phyloP scores from a whole-genome alignment of 1,140 invertebrate species.

The Mycetomoellerius zeteki region DNA sequence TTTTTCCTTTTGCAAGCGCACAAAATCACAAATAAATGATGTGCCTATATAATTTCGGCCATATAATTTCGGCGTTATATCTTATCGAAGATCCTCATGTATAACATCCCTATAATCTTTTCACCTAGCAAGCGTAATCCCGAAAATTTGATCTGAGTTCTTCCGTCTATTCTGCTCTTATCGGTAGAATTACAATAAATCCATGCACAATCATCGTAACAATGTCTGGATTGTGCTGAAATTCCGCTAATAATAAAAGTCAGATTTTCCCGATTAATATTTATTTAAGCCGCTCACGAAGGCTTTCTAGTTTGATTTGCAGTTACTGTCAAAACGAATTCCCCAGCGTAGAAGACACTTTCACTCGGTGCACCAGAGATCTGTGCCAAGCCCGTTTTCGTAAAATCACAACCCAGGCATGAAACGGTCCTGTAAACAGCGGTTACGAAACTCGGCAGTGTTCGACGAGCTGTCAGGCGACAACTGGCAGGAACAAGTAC shows the following conservation, averaged over 20 bases:
- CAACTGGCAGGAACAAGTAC: slow-evolving; percentile 10
- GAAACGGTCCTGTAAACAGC: background rate
- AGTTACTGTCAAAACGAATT: background rate
- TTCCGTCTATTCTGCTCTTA: background rate
- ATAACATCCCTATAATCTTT: slow-evolving; percentile 58
- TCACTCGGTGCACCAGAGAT: background rate
- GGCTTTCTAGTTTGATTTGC: background rate
- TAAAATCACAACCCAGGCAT: background rate
- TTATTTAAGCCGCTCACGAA: background rate
- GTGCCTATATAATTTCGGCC: background rate
- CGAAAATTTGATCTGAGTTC: slow-evolving; percentile 53
- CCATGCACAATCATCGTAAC: slow-evolving; percentile 47
- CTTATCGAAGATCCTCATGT: slow-evolving; percentile 35
- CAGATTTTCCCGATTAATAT: slow-evolving; percentile 2
- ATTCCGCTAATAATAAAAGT: slow-evolving; percentile 59
- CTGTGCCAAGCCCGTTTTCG: background rate
- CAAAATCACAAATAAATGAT: background rate
- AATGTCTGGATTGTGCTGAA: slow-evolving; percentile 43
- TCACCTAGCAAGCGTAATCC: slow-evolving; percentile 32
- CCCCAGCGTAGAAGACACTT: background rate
- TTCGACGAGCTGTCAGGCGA: slow-evolving; percentile 8
- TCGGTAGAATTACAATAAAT: slow-evolving; percentile 48
- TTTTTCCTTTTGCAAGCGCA: background rate
- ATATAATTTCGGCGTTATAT: slow-evolving; percentile 58
- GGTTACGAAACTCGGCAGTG: background rate